Evolutionary conservation across 2,888 invertebrate species (phyloP).

Genomic region (Ophion slaviceki): DNA sequence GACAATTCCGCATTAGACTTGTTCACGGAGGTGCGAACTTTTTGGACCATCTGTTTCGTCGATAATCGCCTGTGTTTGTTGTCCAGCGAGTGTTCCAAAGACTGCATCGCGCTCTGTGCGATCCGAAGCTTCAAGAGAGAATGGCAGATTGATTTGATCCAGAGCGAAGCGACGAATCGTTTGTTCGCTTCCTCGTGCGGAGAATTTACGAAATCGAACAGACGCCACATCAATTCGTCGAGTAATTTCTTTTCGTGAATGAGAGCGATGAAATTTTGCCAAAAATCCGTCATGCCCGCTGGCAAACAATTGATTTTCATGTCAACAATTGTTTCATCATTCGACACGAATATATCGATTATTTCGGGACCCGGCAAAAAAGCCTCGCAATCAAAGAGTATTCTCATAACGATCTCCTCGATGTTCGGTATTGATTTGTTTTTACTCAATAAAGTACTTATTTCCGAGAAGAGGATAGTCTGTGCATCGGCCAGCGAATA

Average conservation of each 20-base stretch:
- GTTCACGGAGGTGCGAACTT: constrained; percentile 71
- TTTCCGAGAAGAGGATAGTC: constrained; percentile 74
- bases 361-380: constrained; percentile 78
- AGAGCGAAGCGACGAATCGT: constrained; percentile 84
- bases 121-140: constrained; percentile 83
- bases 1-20: constrained; percentile 71
- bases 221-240: constrained; percentile 83
- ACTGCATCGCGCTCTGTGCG: constrained; percentile 72
- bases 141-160: constrained; percentile 85
- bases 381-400: constrained; percentile 76
- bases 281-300: constrained; percentile 79
- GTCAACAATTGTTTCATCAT: constrained; percentile 34
- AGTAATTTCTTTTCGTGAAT: constrained; percentile 85
- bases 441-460: constrained; percentile 73
- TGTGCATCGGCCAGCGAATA: constrained; percentile 71
- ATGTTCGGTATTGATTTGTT: constrained; percentile 70
- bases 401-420: constrained; percentile 73
- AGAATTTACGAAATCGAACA: constrained; percentile 83
- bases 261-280: constrained; percentile 85
- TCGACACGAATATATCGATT: constrained; percentile 71
- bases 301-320: constrained; percentile 73
- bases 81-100: constrained; percentile 73
- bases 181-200: constrained; percentile 78
- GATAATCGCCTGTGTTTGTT: constrained; percentile 65
- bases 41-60: constrained; percentile 65